These are phyloP conservation scores for Spodoptera litura DNA, from an alignment of 1,140 invertebrate species.

Conservation along the genomic window DNA sequence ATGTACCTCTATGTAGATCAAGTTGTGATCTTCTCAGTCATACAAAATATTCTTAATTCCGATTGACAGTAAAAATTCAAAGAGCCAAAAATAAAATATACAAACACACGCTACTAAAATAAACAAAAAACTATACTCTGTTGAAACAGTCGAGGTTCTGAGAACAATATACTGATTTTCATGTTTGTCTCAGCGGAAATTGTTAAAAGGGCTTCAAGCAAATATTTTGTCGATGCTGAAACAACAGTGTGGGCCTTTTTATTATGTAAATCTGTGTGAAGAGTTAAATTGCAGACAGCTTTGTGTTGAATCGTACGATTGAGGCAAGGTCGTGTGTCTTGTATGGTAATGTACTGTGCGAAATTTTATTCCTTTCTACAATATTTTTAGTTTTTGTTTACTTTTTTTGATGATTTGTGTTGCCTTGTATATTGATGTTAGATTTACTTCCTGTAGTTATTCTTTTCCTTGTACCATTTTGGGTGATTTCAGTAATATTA, in stretches of 20 bases:
- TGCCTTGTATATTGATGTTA: too few species aligned
- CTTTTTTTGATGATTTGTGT: too few species aligned
- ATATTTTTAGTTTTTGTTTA: too few species aligned
- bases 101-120: neutral
- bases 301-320: conserved; percentile 3
- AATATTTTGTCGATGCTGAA: conserved; percentile 30
- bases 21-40: too few species aligned
- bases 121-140: neutral
- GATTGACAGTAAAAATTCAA: too few species aligned
- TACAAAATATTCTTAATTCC: too few species aligned
- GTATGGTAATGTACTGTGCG: neutral
- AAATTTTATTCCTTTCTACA: neutral
- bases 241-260: conserved; percentile 20
- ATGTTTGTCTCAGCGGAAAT: conserved; percentile 33
- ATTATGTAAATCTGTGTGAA: conserved; percentile 35
- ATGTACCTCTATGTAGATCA: too few species aligned
- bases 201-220: conserved; percentile 26
- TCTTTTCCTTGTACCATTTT: too few species aligned
- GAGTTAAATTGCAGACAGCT: conserved; percentile 27
- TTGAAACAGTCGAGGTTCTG: neutral
- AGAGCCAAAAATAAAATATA: neutral
- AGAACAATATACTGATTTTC: conserved; percentile 25
- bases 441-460: too few species aligned
- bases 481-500: too few species aligned
- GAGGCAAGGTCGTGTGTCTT: neutral